Base-by-base conservation (phyloP, 2,113 vertebrate species). In the Meles meles region DNA sequence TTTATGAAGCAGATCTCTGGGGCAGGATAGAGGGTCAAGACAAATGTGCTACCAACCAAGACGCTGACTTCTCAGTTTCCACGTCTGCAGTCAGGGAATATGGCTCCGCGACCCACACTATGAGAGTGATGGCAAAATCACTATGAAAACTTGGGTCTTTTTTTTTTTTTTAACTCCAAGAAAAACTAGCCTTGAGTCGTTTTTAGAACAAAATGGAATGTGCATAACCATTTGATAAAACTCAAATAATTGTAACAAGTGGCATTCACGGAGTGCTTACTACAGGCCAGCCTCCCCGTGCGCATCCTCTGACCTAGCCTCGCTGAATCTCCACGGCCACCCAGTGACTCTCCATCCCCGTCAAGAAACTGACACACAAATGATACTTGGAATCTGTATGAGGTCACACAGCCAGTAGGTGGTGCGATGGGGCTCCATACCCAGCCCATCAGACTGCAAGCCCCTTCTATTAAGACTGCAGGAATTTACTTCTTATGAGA, bases 221-320 rank as follows among this genome's bases (percentile, higher is more conserved):
- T 79, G 49, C 15, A 57, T 88, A 89, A 91, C 71, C 77, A 89
- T 59, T 83, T 93, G 91, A 91, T 55, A 88, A 74, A 94, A 81
- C 23, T 88, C 23, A 47, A 82, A 83, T 49, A 83, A 23, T n/a
- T 85, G 39, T 39, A 63, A 81, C 13, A 76, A 71, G 52, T 74
- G 72, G 23, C 34, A 34, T 63, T 90, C 42, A 9, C 21, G 14
- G 59, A 59, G 39, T 37, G 21, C n/a, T 95, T 80, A n/a, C 21
- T 55, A 25, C 10, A 11, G 23, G n/a, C 65, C 72, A 34, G 27
- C 4, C 20, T 94, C 25, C 29, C 39, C 0, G 0, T 3, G 14
- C 37, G 23, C 37, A 49, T 2, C 7, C 67, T 3, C 27, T 3
- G 6, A 17, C 15, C 12, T 15, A 23, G 25, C 34, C 29, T 79